Conservation (phyloP, 2,888 invertebrate species). For the Ferrisia virgata region DNA sequence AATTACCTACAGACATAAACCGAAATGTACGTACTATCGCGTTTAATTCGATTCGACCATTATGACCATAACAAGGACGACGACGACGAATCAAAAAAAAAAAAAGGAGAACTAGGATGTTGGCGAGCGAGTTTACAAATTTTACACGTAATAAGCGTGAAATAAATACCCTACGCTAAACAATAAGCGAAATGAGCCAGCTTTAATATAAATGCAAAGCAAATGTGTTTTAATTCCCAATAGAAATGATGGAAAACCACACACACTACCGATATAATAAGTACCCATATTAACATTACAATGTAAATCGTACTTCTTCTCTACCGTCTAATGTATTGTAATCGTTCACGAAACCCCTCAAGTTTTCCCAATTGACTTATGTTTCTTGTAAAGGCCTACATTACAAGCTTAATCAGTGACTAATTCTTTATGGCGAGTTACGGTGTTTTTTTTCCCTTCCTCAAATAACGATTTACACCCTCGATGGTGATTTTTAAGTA, state of each 20-base stretch:
- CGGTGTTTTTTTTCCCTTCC: not conserved
- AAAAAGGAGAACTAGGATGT: not conserved
- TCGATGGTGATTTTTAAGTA: not conserved
- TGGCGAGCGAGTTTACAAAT: not conserved
- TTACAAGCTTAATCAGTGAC: conserved; percentile 18
- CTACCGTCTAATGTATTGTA: not conserved
- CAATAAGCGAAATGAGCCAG: conserved; percentile 6
- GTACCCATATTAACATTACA: conserved; percentile 27
- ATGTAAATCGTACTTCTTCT: not conserved
- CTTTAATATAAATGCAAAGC: conserved; percentile 32
- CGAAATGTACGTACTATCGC: not conserved
- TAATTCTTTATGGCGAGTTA: not conserved
- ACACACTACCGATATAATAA: not conserved
- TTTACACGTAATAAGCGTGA: not conserved
- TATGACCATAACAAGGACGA: not conserved
- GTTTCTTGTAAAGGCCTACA: not conserved
- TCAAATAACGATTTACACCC: not conserved
- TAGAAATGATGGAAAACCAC: conserved; percentile 6
- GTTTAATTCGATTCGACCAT: not conserved
- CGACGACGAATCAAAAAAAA: not conserved
- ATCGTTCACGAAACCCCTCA: not conserved
- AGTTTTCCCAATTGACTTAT: conserved; percentile 24
- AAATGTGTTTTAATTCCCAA: conserved; percentile 21
- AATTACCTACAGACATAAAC: no score
- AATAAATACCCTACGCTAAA: conserved; percentile 17